These are phyloP conservation scores for Cyrtodaria siliqua DNA, from an alignment of 2,888 invertebrate genomes.

Conservation along the genomic window DNA sequence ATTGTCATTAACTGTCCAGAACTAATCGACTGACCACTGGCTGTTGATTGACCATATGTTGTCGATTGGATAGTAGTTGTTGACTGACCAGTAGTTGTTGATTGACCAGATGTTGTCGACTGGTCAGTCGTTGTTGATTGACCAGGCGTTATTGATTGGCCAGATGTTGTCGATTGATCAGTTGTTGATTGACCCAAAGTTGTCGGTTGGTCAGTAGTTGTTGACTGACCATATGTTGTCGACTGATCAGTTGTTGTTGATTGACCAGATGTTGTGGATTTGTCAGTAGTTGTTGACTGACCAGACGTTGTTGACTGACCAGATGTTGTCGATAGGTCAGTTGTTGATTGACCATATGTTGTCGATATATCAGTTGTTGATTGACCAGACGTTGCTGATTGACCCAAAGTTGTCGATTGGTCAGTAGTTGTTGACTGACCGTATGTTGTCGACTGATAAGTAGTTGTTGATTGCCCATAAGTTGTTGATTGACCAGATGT, in stretches of 20 bases:
- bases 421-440: not conserved
- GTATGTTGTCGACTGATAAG: not conserved
- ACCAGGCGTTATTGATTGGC: not conserved
- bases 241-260: not conserved
- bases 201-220: not conserved
- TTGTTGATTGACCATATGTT: not conserved
- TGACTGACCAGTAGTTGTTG: not conserved
- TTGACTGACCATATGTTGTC: not conserved
- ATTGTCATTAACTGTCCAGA: too few species aligned
- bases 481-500: constrained; percentile 5
- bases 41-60: not conserved
- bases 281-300: not conserved
- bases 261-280: too few species aligned
- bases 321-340: not conserved
- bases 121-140: not conserved
- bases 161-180: not conserved
- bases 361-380: not conserved
- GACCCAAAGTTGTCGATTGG: not conserved
- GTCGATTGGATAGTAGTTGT: not conserved
- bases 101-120: not conserved
- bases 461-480: not conserved
- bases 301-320: not conserved
- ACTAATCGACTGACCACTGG: not conserved
- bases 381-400: not conserved
- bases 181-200: not conserved